These are phyloP conservation scores for Cephus nigrinus DNA, from an alignment of 2,888 invertebrate species.

Conservation along the genomic window DNA sequence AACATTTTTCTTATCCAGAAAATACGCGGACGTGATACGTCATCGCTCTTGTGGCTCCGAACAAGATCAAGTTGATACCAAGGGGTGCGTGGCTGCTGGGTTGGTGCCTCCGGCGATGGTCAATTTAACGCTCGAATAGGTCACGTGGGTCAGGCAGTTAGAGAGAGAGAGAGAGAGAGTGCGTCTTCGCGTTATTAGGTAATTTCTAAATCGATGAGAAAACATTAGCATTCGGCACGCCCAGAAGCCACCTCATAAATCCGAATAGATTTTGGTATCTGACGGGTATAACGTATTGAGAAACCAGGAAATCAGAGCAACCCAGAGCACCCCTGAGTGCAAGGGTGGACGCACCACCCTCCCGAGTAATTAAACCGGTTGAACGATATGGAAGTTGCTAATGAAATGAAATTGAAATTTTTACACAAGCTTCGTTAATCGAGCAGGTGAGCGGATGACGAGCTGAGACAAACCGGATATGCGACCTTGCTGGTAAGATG, in stretches of 20 bases:
- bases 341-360: not conserved
- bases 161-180: no score
- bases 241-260: slow-evolving; percentile 14
- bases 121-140: not conserved
- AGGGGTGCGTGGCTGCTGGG: not conserved
- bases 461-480: slow-evolving; percentile 3
- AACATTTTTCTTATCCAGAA: not conserved
- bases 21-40: not conserved
- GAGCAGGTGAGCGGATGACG: not conserved
- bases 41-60: not conserved
- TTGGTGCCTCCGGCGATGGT: not conserved
- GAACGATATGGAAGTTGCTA: not conserved
- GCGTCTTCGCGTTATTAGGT: not conserved
- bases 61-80: not conserved
- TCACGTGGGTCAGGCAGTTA: no score
- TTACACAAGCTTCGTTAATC: not conserved
- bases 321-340: no score
- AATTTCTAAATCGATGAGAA: slow-evolving; percentile 43
- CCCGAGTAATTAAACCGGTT: not conserved
- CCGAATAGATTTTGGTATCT: not conserved
- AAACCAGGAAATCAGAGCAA: not conserved
- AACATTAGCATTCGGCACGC: slow-evolving; percentile 42
- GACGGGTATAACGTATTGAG: not conserved
- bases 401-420: not conserved
- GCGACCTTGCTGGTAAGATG: slow-evolving; percentile 19